Conservation (phyloP, 1,140 invertebrate genomes). For the Pseudomyrmex sp. region DNA sequence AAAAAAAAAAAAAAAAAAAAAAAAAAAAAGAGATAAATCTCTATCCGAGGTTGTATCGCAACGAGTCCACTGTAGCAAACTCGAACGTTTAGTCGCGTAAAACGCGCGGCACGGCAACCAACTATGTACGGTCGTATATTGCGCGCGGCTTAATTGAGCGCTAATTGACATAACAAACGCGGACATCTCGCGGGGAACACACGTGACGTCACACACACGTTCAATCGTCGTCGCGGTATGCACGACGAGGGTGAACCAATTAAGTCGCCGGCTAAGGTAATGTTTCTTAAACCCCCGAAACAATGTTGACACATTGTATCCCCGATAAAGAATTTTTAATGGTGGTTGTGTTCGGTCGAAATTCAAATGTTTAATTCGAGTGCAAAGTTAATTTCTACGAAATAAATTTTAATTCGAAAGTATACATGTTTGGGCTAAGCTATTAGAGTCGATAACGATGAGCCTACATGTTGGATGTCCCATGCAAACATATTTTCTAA, state of each 20-base stretch:
- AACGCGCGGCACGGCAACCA: conserved; percentile 58
- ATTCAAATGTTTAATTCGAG: too few relatives aligned
- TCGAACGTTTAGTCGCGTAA: conserved; percentile 28
- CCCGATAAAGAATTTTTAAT: too few relatives aligned
- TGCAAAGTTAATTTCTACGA: too few relatives aligned
- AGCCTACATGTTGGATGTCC: too few relatives aligned
- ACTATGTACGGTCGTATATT: conserved; percentile 21
- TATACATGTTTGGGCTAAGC: too few relatives aligned
- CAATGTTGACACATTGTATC: too few relatives aligned
- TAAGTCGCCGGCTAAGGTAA: conserved; percentile 11
- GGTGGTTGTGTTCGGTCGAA: too few relatives aligned
- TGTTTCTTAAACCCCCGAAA: not conserved
- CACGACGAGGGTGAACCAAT: conserved; percentile 46
- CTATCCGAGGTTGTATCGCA: not conserved
- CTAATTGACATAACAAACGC: conserved; percentile 80
- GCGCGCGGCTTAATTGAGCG: conserved; percentile 74
- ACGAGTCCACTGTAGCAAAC: conserved; percentile 2
- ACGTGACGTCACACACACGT: conserved; percentile 63
- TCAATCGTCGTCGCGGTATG: conserved; percentile 16
- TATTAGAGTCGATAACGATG: too few relatives aligned
- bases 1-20: too few relatives aligned
- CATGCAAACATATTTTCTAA: too few relatives aligned
- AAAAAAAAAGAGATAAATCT: not conserved
- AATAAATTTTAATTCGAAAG: too few relatives aligned
- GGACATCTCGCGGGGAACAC: conserved; percentile 56